Evolutionary conservation across 2,888 invertebrate species (phyloP).

Genomic region (Lysandra coridon): DNA sequence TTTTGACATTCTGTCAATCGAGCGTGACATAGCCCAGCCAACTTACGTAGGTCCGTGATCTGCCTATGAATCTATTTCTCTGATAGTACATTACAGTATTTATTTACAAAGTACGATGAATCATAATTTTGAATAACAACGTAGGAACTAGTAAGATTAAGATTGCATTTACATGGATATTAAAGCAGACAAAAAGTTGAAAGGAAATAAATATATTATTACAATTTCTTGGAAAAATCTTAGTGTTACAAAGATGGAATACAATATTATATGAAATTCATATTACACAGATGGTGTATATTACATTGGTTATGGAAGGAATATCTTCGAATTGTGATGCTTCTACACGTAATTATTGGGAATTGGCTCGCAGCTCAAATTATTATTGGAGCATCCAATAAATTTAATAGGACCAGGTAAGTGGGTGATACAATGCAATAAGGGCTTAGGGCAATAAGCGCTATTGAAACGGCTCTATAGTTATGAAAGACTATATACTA

Average conservation of each 20-base stretch:
- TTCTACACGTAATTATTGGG: neutral
- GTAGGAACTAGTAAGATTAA: no score
- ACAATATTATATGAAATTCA: neutral
- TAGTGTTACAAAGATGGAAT: neutral
- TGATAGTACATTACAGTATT: no score
- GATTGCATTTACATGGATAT: no score
- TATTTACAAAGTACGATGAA: no score
- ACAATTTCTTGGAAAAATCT: neutral
- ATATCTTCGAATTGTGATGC: neutral
- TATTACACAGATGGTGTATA: no score
- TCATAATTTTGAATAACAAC: no score
- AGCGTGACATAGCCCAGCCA: no score
- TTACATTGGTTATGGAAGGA: neutral
- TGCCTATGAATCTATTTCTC: no score
- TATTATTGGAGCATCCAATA: constrained; percentile 20
- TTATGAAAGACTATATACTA: neutral
- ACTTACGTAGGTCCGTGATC: no score
- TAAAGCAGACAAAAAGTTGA: neutral
- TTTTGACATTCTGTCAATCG: no score
- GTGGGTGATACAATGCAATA: constrained; percentile 13
- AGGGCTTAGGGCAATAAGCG: neutral
- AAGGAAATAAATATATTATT: neutral
- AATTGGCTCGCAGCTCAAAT: constrained; percentile 10
- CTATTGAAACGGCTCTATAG: neutral
- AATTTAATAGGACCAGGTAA: constrained; percentile 9